Evolutionary conservation across 1,140 invertebrate species (phyloP), one percentile per base, ranked within the genome.

Genomic region (Pachypeltis micranthus): DNA sequence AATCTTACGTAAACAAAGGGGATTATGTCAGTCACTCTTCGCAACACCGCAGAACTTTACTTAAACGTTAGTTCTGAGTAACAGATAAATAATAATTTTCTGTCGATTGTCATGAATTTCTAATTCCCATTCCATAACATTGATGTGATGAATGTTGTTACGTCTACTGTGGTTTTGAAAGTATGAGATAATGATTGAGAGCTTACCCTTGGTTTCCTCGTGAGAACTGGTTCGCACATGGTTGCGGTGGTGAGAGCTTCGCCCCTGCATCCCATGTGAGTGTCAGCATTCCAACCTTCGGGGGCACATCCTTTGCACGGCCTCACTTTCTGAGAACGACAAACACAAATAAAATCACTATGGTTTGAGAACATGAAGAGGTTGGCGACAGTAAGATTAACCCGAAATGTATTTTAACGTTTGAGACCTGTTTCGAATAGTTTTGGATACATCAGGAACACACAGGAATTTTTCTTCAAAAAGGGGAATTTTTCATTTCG

Each of bases 251-350:
- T 26, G 2, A 16, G 31, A 10, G 31, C 31, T 39, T 16, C 31
- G 31, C 31, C 16, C 16, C 31, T 16, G 31, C 31, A 39, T 7
- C 54, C 16, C 14, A 19, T 24, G 16, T 56, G 54, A 2, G 14
- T 25, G 54, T 56, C 54, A 56, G 54, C 54, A 25, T 24, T 26
- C 54, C 54, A 56, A 56, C 25, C 25, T 21, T 56, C 19, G 16
- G 54, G 54, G 16, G 54, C 54, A 25, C 54, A 24, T 16, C 54
- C 54, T 56, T 25, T 21, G 54, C 54, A 56, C 16, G 54, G 54
- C 23, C 54, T 56, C 54, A 56, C 54, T 25, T 25, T 56, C 54
- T 21, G 25, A n/a, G n/a, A n/a, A n/a, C 54, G 16, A 14, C 54
- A 24, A 24, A 56, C 31, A 39, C 31, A 39, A 16, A 16, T 10